These are phyloP conservation scores for Cricetomys ansorgei DNA, from an alignment of 2,113 vertebrate species.

Conservation along the genomic window DNA sequence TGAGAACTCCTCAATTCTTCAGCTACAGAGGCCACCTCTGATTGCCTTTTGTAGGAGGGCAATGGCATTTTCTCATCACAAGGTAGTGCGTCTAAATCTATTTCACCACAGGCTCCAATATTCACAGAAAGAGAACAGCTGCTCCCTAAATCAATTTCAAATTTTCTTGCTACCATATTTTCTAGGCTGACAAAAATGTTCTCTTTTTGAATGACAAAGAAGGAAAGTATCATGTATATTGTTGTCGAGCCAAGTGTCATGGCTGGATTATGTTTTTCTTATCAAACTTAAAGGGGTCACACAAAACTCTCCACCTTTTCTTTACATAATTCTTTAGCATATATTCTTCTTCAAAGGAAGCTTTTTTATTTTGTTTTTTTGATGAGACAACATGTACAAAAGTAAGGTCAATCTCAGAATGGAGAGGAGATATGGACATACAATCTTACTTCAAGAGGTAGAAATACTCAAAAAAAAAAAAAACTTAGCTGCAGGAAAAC, in stretches of 20 bases:
- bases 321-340: not conserved
- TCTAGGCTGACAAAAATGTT: not conserved
- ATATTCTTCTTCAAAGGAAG: not conserved
- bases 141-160: not conserved
- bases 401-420: not conserved
- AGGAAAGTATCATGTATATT: not conserved
- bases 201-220: not conserved
- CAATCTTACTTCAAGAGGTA: not conserved
- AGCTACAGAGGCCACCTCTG: not conserved
- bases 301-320: not conserved
- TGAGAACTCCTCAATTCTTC: not conserved
- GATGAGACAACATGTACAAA: not conserved
- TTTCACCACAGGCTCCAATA: not conserved
- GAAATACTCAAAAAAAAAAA: too few species aligned
- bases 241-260: accelerated
- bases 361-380: not conserved
- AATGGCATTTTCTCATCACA: accelerated
- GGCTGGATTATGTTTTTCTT: not conserved
- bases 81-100: not conserved
- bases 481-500: not conserved
- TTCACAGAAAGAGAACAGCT: not conserved
- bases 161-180: not conserved
- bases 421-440: not conserved
- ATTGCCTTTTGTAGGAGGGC: not conserved
- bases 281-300: not conserved